phyloP scores from a whole-genome alignment of 2,888 invertebrate species.

The Archips crataeganus region DNA sequence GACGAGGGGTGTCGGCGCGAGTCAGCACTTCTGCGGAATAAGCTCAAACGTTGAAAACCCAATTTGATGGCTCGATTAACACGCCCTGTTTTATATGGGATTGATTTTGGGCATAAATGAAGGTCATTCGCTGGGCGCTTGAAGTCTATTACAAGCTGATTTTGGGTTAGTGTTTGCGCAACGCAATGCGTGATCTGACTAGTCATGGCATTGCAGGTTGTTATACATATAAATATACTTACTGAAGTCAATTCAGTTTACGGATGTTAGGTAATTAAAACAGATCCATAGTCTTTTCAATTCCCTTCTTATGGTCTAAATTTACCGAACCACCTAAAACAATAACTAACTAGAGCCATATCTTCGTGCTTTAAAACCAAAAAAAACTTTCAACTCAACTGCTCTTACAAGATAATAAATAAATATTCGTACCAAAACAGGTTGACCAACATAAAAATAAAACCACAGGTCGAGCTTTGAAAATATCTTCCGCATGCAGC shows the following conservation, averaged over 20 bases:
- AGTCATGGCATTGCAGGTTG: too few relatives aligned
- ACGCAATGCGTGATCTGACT: too few relatives aligned
- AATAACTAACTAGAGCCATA: not conserved
- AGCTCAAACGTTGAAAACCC: conserved; percentile 81
- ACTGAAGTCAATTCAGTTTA: too few relatives aligned
- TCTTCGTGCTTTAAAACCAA: too few relatives aligned
- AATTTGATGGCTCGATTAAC: conserved; percentile 84
- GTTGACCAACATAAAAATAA: conserved; percentile 17
- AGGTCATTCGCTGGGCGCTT: conserved; percentile 14
- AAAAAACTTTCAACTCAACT: not conserved
- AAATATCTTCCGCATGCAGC: conserved; percentile 12
- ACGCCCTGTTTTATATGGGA: conserved; percentile 54
- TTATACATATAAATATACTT: too few relatives aligned
- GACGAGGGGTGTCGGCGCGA: conserved; percentile 69
- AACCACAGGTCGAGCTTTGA: conserved; percentile 22
- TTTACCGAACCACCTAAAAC: too few relatives aligned
- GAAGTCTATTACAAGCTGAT: not conserved
- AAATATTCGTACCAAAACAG: not conserved
- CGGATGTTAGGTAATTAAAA: too few relatives aligned
- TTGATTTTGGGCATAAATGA: conserved; percentile 55
- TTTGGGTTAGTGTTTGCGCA: not conserved
- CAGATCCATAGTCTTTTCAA: too few relatives aligned
- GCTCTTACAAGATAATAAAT: not conserved
- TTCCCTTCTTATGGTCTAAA: too few relatives aligned
- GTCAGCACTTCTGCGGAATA: conserved; percentile 79